A percentile compares a stretch with the other conserved stretches of the same genome.
phyloP scores from a whole-genome alignment of 2,888 invertebrate genomes.

The Congeria kusceri region DNA sequence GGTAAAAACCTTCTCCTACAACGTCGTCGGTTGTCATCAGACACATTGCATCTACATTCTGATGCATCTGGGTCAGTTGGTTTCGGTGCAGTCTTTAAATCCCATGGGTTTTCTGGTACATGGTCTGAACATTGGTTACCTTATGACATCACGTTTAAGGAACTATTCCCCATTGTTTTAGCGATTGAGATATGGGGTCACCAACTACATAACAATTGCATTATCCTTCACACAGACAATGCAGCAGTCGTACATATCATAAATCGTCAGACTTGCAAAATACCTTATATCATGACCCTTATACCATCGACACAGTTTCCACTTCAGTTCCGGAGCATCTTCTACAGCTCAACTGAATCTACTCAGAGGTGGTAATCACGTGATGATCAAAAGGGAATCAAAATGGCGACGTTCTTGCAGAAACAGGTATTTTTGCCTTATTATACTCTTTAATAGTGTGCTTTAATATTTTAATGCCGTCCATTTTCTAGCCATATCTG shows the following conservation, averaged over 20 bases:
- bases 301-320: conserved; percentile 26
- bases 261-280: conserved; percentile 49
- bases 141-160: conserved; percentile 28
- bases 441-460: no score
- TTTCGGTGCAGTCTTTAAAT: conserved; percentile 31
- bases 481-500: no score
- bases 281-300: conserved; percentile 35
- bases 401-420: no score
- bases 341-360: no score
- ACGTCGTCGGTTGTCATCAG: neutral
- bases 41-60: conserved; percentile 22
- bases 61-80: conserved; percentile 37
- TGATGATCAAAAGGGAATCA: no score
- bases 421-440: no score
- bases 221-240: conserved; percentile 56
- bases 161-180: conserved; percentile 51
- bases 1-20: conserved; percentile 21
- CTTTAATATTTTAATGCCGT: no score
- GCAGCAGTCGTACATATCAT: conserved; percentile 52
- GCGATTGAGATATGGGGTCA: conserved; percentile 43
- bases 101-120: conserved; percentile 29
- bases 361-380: no score
- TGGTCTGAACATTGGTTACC: conserved; percentile 14
- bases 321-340: neutral
- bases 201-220: conserved; percentile 24